phyloP scores from a whole-genome alignment of 2,113 vertebrate species.

The Rhinopomastus cyanomelas region DNA sequence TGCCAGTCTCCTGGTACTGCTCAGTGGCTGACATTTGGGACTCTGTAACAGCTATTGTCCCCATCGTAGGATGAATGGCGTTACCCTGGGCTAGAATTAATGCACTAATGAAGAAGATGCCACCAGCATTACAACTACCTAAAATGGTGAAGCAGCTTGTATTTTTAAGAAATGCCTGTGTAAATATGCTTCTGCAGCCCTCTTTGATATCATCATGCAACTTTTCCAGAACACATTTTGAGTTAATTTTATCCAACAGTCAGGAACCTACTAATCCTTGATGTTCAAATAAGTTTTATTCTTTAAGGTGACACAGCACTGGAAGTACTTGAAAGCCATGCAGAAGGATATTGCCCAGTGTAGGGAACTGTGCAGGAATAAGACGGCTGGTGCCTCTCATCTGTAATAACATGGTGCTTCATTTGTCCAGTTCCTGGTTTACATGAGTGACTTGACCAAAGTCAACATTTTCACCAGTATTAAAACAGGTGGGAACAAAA shows the following conservation, averaged over 20 bases:
- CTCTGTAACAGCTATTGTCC: background rate
- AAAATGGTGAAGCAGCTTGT: background rate
- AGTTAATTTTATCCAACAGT: slow-evolving; percentile 75
- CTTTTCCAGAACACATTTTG: slow-evolving; percentile 74
- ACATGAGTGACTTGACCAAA: background rate
- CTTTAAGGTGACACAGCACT: background rate
- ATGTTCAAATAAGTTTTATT: slow-evolving; percentile 60
- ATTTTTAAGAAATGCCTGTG: slow-evolving; percentile 46
- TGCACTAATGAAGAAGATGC: background rate
- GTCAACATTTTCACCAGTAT: background rate
- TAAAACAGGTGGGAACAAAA: background rate
- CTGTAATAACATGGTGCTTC: background rate
- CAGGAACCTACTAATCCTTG: slow-evolving; percentile 76
- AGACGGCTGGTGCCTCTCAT: background rate
- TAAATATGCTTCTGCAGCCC: slow-evolving; percentile 71
- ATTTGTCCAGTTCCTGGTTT: background rate
- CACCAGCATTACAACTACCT: background rate
- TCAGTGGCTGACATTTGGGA: background rate
- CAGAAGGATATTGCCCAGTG: background rate
- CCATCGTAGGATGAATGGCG: background rate
- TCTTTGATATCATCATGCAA: slow-evolving; percentile 75
- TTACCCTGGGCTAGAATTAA: background rate
- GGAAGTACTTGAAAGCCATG: background rate
- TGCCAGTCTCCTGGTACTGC: background rate
- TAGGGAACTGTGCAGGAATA: background rate